Evolutionary conservation across 2,113 vertebrate species (phyloP).

Genomic region (Corapipo altera): DNA sequence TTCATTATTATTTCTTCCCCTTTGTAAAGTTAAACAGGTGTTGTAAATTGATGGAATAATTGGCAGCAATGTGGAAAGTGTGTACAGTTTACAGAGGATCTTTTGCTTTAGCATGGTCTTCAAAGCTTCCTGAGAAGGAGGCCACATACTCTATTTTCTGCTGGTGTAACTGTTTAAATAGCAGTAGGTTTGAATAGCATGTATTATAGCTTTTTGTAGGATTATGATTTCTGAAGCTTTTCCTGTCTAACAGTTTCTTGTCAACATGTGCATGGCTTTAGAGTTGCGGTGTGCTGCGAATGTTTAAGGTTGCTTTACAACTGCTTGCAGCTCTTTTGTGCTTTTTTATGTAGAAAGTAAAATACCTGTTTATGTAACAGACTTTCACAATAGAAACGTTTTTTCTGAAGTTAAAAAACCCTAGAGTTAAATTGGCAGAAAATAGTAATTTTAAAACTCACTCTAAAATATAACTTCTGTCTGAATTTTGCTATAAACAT

Average conservation of each 20-base stretch:
- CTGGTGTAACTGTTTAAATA: neutral
- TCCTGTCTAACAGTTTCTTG: neutral
- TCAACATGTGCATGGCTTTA: neutral
- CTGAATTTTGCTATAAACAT: neutral
- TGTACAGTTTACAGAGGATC: neutral
- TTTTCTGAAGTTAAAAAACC: neutral
- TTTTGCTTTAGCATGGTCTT: neutral
- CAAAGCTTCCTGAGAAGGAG: neutral
- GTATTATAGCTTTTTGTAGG: neutral
- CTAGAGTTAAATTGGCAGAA: neutral
- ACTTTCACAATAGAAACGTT: neutral
- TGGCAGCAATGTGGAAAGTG: neutral
- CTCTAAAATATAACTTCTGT: neutral
- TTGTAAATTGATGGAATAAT: neutral
- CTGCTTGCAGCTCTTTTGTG: neutral
- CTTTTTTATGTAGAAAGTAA: neutral
- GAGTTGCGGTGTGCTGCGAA: neutral
- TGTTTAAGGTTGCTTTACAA: neutral
- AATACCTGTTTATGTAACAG: neutral
- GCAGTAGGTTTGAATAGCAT: neutral
- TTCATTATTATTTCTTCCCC: neutral
- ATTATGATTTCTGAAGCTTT: neutral
- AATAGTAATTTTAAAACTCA: neutral
- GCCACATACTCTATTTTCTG: neutral
- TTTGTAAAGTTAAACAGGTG: neutral